phyloP scores from a whole-genome alignment of 2,797 vertebrate species.

The Holocentrus rufus region DNA sequence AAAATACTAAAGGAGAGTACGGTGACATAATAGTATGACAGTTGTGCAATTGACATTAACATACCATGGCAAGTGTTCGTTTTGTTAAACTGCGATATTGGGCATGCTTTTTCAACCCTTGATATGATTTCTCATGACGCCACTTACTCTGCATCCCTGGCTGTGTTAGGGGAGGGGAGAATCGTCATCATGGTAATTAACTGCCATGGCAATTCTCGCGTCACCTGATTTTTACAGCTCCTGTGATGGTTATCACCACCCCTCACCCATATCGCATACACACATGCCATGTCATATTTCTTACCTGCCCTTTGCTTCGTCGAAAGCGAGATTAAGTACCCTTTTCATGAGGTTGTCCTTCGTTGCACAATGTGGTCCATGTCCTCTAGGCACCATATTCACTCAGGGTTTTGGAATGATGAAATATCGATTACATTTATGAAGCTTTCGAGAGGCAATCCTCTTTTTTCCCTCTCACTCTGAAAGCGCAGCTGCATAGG shows the following conservation, averaged over 20 bases:
- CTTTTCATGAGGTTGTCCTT: not conserved
- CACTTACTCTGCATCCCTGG: not conserved
- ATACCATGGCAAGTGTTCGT: no score
- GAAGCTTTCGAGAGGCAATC: not conserved
- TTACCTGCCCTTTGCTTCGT: not conserved
- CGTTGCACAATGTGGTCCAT: not conserved
- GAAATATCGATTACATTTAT: conserved; percentile 1
- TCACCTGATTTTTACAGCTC: not conserved
- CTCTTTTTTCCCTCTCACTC: conserved; percentile 26
- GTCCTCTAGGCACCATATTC: no score
- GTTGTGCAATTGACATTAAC: no score
- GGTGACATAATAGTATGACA: no score
- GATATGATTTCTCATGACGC: not conserved
- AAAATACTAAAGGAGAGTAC: no score
- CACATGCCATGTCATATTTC: conserved; percentile 23
- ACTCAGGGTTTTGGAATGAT: no score
- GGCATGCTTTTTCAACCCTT: no score
- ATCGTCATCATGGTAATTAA: conserved; percentile 21
- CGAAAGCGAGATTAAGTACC: not conserved
- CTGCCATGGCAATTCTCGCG: conserved; percentile 30
- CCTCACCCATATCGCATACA: not conserved
- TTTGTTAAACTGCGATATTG: no score
- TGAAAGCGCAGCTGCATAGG: conserved; percentile 39
- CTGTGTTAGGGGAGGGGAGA: not conserved
- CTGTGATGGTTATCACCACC: not conserved